Conservation (phyloP, 2,113 vertebrate species). For the Poeciliopsis turrubarensis region DNA sequence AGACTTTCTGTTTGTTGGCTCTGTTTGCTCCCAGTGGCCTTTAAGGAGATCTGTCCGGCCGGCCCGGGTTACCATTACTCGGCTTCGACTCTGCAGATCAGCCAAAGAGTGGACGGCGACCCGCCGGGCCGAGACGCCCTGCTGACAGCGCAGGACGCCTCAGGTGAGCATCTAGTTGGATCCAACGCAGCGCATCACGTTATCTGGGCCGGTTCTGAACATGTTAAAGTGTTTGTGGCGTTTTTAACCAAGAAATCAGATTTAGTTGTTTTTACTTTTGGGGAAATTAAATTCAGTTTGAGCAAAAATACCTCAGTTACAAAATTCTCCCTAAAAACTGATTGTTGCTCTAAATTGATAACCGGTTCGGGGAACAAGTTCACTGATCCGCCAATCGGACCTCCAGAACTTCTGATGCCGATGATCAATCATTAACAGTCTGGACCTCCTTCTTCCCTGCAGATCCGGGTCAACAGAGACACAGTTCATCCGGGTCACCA, state of each 20-base stretch:
- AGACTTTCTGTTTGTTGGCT: background rate
- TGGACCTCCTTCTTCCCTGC: background rate
- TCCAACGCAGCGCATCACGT: background rate
- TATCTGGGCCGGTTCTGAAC: background rate
- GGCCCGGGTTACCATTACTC: constrained; percentile 96
- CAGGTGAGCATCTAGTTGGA: constrained; percentile 19
- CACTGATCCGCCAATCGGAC: background rate
- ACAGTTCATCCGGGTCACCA: constrained; percentile 4
- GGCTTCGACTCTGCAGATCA: constrained; percentile 84
- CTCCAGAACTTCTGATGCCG: background rate
- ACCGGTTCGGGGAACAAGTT: no score
- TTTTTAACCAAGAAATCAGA: no score
- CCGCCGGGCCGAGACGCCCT: constrained; percentile 59
- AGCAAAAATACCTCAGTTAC: no score
- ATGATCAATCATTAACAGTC: background rate
- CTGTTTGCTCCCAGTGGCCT: constrained; percentile 79
- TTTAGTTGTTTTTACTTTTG: no score
- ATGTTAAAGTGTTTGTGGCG: background rate
- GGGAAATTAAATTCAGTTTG: no score
- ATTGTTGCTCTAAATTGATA: no score
- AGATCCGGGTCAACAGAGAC: constrained; percentile 38
- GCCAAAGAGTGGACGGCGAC: constrained; percentile 74
- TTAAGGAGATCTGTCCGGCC: constrained; percentile 95
- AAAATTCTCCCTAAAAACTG: no score
- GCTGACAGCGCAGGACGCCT: constrained; percentile 28